Percentiles rank a stretch among this genome's conserved stretches.
These are phyloP conservation scores for Parnassius smintheus DNA, from an alignment of 2,888 invertebrate species.

Conservation along the genomic window DNA sequence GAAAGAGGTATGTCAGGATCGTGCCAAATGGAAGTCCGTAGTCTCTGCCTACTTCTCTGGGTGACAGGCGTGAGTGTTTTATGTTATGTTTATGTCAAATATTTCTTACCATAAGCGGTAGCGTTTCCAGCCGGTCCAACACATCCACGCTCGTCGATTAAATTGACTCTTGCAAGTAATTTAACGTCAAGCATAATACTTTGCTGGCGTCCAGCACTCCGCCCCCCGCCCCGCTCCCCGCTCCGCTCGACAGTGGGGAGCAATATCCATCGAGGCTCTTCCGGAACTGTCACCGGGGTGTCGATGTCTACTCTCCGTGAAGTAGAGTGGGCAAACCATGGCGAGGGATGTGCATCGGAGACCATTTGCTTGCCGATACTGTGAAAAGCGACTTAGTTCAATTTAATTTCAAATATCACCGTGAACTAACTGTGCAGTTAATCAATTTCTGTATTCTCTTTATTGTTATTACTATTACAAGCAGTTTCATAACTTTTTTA, in stretches of 20 bases:
- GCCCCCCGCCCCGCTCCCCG: slow-evolving; percentile 33
- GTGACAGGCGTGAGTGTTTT: too few relatives aligned
- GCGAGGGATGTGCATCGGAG: slow-evolving; percentile 57
- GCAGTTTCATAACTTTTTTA: too few relatives aligned
- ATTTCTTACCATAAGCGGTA: slow-evolving; percentile 60
- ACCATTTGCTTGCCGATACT: slow-evolving; percentile 72
- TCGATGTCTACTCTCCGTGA: slow-evolving; percentile 46
- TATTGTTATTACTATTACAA: too few relatives aligned
- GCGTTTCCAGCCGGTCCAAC: slow-evolving; percentile 63
- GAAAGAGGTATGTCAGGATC: too few relatives aligned
- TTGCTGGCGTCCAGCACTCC: slow-evolving; percentile 32
- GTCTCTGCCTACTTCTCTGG: too few relatives aligned
- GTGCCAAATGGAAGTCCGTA: too few relatives aligned
- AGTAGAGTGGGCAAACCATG: slow-evolving; percentile 62
- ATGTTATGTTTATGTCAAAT: too few relatives aligned
- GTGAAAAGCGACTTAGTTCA: slow-evolving; percentile 28
- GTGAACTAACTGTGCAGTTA: too few relatives aligned
- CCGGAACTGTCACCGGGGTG: slow-evolving; percentile 52
- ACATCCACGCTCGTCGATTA: slow-evolving; percentile 65
- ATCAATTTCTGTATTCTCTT: too few relatives aligned
- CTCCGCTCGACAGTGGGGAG: slow-evolving; percentile 51
- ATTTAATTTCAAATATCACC: too few relatives aligned
- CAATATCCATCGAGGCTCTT: slow-evolving; percentile 45
- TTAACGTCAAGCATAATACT: slow-evolving; percentile 50
- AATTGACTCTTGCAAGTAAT: slow-evolving; percentile 58